Base-by-base conservation (phyloP, 2,113 vertebrate species). In the Petrocephalus microphthalmus region DNA sequence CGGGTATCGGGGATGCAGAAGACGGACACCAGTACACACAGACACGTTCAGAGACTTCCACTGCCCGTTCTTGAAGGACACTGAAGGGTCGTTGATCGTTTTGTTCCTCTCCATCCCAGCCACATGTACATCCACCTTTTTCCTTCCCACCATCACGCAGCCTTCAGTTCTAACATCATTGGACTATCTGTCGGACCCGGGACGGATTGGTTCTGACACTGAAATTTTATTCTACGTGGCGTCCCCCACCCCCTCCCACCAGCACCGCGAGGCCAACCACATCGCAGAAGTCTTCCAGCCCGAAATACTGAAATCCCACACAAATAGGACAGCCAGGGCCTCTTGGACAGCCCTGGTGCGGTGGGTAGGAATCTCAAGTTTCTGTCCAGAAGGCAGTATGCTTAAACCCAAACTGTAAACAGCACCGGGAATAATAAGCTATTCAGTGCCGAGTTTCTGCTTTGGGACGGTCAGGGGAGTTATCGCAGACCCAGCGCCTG, bases 1-100 rank as follows among this genome's bases (percentile, higher is more conserved):
- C 86, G 19, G 45, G 45, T 86, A 74, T 84, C 88, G 42, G 83
- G 57, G 52, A 78, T 88, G 87, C 78, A 67, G 20, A 83, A 84
- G 74, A 22, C 51, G 8, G 42, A 42, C 33, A 33, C 84, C 7
- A 56, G 17, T 57, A 56, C 33, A 86, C 53, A 57, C 25, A 4
- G 37, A 51, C 47, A 52, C 82, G 45, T 47, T 47, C 47, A 52
- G 19, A 13, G 7, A 57, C 52, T 84, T 7, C 60, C 60, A 13
- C 53, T 56, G 67, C 67, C 29, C n/a, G n/a, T 54, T 85, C n/a
- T 17, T 85, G 52, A 85, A 15, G 15, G 51, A 33, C 22, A 33
- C 29, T 54, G n/a, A 37, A 56, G 33, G 11, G n/a, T 52, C 25
- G 8, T 29, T 10, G n/a, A 67, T 29, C 25, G 57, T 25, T 84